Evolutionary conservation across 2,888 invertebrate genomes (phyloP), one percentile per base, ranked within the genome.

Genomic region (Andrena marginata): DNA sequence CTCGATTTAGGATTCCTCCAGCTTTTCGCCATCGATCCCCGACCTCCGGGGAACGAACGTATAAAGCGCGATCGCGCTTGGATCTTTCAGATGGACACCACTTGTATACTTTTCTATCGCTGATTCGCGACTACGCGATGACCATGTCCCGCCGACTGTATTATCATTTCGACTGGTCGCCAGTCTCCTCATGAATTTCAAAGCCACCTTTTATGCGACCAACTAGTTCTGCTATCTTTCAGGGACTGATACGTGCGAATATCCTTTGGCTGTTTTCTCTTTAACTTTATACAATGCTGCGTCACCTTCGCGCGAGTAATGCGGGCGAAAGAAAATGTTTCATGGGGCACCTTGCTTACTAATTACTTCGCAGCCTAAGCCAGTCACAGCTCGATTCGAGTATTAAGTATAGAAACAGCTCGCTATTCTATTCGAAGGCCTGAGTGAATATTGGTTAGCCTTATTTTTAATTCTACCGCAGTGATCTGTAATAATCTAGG

Each of bases 1-100:
- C 74, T 68, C 65, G 49, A 75, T 68, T 62, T 75, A 72, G 71
- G 65, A 72, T 65, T 35, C 33, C 23, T 48, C 26, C 33, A 29
- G 54, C 16, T 51, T 76, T 54, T 23, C 42, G 48, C 48, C 48
- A 72, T 59, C 59, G 65, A 42, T 42, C 42, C 13, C 0, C 42
- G 42, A 51, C 59, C 48, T 71, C 23, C 49, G 48, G 48, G 48
- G 62, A 31, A 62, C 29, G 62, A 13, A 23, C 31, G 20, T 42
- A 13, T 42, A 42, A 48, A 51, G 26, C 31, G 20, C 31, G 16
- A 16, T 20, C 13, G 7, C 16, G 10, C 20, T 49, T 23, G 2
- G 8, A 26, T 10, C n/a, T 13, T 1, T 26, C 26, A 10, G 23
- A 10, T 4, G 13, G 23, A 54, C 20, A 51, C 51, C 51, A 20